Base-by-base conservation (phyloP, 2,888 invertebrate genomes). In the Anticlea derivata region DNA sequence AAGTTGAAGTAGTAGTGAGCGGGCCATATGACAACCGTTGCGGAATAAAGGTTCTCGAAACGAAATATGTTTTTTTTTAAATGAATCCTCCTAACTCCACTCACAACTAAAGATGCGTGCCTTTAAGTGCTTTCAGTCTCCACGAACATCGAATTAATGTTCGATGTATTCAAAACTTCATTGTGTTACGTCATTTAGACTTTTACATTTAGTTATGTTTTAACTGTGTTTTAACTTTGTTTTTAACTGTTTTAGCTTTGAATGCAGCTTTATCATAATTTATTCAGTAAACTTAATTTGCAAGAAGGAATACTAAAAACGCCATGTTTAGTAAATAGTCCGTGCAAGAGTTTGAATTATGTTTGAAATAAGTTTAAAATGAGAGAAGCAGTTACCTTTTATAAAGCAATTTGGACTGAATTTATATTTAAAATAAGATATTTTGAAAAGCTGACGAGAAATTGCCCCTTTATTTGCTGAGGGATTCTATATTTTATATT, bases 271-370 rank as follows among this genome's bases (percentile, higher is more conserved):
- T 43, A 34, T 31, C 41, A 48, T 55, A 58, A 59, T 58, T 57
- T 58, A 57, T 53, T 54, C 51, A 17, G 45, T 10, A 38, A 59
- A 61, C 57, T 61, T 52, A 55, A 61, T 59, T 61, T 56, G 51
- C 56, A 50, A 58, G 56, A 60, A 60, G 56, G 55, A 58, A 48
- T 58, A 51, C 47, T 58, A 52, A 58, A 47, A 60, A 41, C 52
- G 55, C 40, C 49, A 58, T 58, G 60, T 50, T 57, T 55, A 59
- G 48, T 50, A 57, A 61, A 61, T 61, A 56, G 52, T 34, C 53
- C 51, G 53, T 57, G 53, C 45, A 50, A 55, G 38, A 58, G 49
- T 59, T 61, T 55, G 57, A 58, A 53, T 58, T 57, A 61, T 57
- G 59, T 55, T 55, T 33, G 13, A 37, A 44, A 51, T 55, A 55